Evolutionary conservation across 2,113 vertebrate genomes (phyloP).

Genomic region (Oryzias celebensis): DNA sequence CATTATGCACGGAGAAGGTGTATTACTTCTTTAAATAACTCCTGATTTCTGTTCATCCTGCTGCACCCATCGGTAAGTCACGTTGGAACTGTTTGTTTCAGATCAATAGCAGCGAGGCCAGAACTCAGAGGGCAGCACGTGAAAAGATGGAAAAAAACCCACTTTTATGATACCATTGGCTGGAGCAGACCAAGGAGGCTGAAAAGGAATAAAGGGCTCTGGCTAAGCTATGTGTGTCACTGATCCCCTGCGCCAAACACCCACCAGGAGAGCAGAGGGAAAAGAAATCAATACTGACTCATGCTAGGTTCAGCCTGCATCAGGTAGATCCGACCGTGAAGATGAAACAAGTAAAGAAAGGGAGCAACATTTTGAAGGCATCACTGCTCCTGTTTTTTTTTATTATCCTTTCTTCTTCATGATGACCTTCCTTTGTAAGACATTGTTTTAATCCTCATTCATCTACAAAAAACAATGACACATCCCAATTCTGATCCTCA

Average conservation of each 20-base stretch:
- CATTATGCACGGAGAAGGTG: conserved; percentile 27
- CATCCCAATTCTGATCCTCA: conserved; percentile 31
- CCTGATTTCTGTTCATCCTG: background rate
- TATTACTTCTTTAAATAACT: conserved; percentile 22
- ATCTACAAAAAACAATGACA: conserved; percentile 36
- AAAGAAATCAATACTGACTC: conserved; percentile 65
- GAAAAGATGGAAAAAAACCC: background rate
- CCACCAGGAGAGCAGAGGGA: conserved; percentile 45
- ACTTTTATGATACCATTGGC: conserved; percentile 30
- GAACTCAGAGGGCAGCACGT: conserved; percentile 8
- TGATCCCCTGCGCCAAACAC: conserved; percentile 56
- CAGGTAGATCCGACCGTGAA: conserved; percentile 53
- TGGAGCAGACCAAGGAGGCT: conserved; percentile 8
- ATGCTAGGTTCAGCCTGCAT: conserved; percentile 42
- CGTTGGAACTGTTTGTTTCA: background rate
- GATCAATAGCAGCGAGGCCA: conserved; percentile 6
- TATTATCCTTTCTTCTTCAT: conserved; percentile 28
- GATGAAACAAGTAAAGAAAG: conserved; percentile 40
- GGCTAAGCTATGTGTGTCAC: conserved; percentile 40
- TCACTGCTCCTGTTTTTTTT: conserved; percentile 33
- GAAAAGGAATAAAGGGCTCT: conserved; percentile 45
- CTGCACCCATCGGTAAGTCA: conserved; percentile 7
- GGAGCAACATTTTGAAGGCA: conserved; percentile 44
- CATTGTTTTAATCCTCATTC: conserved; percentile 18
- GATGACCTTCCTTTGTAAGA: conserved; percentile 39